Conservation (phyloP, 2,797 vertebrate genomes). For the Oreortyx pictus region DNA sequence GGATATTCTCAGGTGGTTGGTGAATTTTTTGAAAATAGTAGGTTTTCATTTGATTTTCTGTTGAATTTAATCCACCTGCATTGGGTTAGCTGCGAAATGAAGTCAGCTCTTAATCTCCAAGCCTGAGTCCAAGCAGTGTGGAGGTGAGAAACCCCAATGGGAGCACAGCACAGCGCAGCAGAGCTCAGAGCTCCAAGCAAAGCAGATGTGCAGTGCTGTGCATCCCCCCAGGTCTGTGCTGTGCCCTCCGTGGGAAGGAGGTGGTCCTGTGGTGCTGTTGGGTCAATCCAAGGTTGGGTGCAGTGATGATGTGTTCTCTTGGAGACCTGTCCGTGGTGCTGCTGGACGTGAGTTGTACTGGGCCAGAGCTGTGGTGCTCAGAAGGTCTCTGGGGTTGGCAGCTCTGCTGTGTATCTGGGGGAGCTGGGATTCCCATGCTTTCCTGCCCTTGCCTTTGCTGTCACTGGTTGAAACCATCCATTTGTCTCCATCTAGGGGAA, state of each 20-base stretch:
- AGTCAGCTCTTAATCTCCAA: neutral
- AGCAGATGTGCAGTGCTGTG: neutral
- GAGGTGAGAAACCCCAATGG: neutral
- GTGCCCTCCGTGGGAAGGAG: fast-evolving
- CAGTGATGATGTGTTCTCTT: fast-evolving
- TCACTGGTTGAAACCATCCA: constrained; percentile 73
- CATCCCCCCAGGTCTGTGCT: neutral
- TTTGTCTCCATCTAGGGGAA: constrained; percentile 85
- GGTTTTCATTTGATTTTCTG: fast-evolving
- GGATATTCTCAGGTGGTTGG: neutral
- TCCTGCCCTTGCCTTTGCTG: neutral
- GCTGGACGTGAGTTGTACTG: too few species aligned
- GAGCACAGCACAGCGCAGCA: fast-evolving
- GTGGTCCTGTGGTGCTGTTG: fast-evolving
- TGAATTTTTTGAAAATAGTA: neutral
- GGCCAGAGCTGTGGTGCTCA: too few species aligned
- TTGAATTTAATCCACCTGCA: neutral
- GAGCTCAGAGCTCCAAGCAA: neutral
- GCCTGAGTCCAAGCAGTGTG: fast-evolving
- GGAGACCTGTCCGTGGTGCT: neutral
- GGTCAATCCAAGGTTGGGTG: neutral
- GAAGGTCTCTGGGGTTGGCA: neutral
- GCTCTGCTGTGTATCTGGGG: fast-evolving
- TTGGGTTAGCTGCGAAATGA: fast-evolving
- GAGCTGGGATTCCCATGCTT: neutral